Conservation (phyloP, 1,140 invertebrate genomes). For the Drosophila ambigua region DNA sequence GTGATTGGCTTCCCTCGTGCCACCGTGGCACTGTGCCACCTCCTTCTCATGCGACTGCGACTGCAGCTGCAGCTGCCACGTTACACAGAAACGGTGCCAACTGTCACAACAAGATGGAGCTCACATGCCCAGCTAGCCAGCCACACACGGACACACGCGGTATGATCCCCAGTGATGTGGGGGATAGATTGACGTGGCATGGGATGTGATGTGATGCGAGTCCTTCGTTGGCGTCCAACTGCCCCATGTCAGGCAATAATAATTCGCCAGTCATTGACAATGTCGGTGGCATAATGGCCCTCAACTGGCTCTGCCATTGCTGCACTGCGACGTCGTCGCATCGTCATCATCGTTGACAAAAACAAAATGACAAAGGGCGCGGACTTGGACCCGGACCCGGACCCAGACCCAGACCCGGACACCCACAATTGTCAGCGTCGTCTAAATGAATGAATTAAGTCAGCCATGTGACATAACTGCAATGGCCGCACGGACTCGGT, state of each 20-base stretch:
- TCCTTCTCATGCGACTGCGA: too few relatives aligned
- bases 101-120: slow-evolving; percentile 70
- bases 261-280: slow-evolving; percentile 79
- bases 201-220: background rate
- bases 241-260: slow-evolving; percentile 72
- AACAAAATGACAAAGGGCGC: slow-evolving; percentile 66
- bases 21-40: slow-evolving; percentile 36
- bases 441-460: slow-evolving; percentile 82
- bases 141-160: slow-evolving; percentile 17
- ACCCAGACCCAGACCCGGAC: slow-evolving; percentile 16
- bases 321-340: slow-evolving; percentile 62
- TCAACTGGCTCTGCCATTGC: slow-evolving; percentile 53
- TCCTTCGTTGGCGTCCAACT: slow-evolving; percentile 53
- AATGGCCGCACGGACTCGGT: slow-evolving; percentile 51
- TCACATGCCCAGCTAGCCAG: slow-evolving; percentile 22
- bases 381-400: slow-evolving; percentile 1
- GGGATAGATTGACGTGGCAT: slow-evolving; percentile 12
- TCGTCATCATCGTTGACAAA: slow-evolving; percentile 46
- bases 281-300: slow-evolving; percentile 75
- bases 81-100: slow-evolving; percentile 58
- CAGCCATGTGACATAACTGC: slow-evolving; percentile 79
- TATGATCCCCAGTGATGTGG: slow-evolving; percentile 7
- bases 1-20: slow-evolving; percentile 34
- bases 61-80: slow-evolving; percentile 55
- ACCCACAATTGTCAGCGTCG: slow-evolving; percentile 78